Percentiles rank a stretch among this genome's conserved stretches.
Evolutionary conservation across 30 jellyfish, hydroid and myxozoan genomes (phyloP).

Genomic region (Aurelia aurita): DNA sequence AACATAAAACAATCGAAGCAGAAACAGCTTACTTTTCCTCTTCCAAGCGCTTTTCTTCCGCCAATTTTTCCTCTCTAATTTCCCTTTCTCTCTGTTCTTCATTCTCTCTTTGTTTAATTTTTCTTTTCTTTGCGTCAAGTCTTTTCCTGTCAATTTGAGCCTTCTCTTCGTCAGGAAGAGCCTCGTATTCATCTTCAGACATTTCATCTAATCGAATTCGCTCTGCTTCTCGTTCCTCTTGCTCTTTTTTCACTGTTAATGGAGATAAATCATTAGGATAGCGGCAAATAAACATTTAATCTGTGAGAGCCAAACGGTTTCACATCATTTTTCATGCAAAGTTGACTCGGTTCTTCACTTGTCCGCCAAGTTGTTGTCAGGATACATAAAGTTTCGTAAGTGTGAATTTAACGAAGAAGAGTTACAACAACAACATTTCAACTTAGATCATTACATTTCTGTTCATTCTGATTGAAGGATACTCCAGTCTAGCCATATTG

Average conservation of each 20-base stretch:
- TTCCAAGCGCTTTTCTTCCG: conserved; percentile 89
- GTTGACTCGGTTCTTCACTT: too few species aligned
- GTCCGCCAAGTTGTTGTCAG: too few species aligned
- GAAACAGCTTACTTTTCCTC: conserved; percentile 83
- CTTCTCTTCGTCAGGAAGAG: conserved; percentile 86
- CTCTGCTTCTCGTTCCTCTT: conserved; percentile 73
- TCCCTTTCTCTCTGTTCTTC: conserved; percentile 81
- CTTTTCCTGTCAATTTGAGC: conserved; percentile 83
- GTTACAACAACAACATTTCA: too few species aligned
- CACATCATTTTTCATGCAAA: too few species aligned
- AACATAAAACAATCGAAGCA: neutral
- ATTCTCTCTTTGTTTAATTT: conserved; percentile 68
- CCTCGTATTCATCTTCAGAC: conserved; percentile 98
- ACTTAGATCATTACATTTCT: too few species aligned
- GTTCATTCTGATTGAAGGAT: too few species aligned
- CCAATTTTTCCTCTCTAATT: conserved; percentile 79
- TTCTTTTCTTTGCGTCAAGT: conserved; percentile 66
- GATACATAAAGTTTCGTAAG: too few species aligned
- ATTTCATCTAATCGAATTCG: conserved; percentile 86
- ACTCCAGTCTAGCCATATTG: too few species aligned
- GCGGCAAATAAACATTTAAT: too few species aligned
- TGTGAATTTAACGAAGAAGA: too few species aligned
- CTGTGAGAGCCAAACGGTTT: too few species aligned
- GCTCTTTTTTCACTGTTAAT: conserved; percentile 52
- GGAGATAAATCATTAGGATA: neutral